These are phyloP conservation scores for Antigone vipio DNA, from an alignment of 2,113 vertebrate species.

Conservation along the genomic window DNA sequence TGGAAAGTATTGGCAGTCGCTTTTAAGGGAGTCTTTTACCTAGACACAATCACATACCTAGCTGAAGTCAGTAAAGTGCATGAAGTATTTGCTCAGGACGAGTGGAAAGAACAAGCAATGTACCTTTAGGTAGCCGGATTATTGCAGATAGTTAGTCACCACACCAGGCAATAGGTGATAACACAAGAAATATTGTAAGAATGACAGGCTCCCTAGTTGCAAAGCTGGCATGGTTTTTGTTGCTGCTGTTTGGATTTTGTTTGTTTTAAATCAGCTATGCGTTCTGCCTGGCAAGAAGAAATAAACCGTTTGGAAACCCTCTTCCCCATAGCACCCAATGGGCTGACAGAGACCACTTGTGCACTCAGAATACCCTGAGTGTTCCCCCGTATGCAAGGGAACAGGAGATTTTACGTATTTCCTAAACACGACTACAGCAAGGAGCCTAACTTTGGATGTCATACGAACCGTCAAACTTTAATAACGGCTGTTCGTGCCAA, in stretches of 20 bases:
- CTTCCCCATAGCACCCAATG: not conserved
- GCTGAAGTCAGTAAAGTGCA: not conserved
- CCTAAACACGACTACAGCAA: not conserved
- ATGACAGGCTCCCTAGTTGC: not conserved
- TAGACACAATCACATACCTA: not conserved
- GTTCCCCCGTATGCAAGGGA: not conserved
- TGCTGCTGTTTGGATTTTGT: not conserved
- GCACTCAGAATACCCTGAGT: not conserved
- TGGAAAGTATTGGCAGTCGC: not conserved
- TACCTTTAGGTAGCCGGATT: not conserved
- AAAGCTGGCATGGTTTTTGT: not conserved
- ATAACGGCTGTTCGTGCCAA: not conserved
- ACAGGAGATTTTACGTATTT: not conserved
- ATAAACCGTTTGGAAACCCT: not conserved
- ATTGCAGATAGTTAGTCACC: not conserved
- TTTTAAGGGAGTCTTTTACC: not conserved
- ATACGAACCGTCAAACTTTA: fast-evolving
- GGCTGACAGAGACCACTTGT: not conserved
- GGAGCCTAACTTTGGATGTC: not conserved
- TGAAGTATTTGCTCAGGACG: not conserved
- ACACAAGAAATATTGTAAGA: not conserved
- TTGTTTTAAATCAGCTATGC: not conserved
- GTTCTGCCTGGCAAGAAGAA: not conserved
- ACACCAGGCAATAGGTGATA: not conserved
- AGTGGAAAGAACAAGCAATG: not conserved